Evolutionary conservation across 1,140 invertebrate genomes (phyloP).

Genomic region (Conus ventricosus): DNA sequence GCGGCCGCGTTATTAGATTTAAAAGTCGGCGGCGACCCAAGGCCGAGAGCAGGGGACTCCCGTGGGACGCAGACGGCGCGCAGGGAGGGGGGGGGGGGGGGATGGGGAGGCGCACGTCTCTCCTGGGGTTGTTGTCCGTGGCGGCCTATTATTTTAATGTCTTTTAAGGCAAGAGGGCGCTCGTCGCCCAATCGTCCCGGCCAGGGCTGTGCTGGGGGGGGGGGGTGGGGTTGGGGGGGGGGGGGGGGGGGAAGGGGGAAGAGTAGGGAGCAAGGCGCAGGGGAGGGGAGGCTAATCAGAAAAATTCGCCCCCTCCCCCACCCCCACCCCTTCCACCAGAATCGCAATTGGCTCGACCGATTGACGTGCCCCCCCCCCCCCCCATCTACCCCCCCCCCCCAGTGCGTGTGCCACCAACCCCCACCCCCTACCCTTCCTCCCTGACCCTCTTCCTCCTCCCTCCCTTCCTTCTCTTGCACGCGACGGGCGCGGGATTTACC

Average conservation of each 20-base stretch:
- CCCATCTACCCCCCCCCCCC: too few relatives aligned
- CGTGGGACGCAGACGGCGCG: neutral
- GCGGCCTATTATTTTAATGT: conserved; percentile 28
- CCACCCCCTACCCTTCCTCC: too few relatives aligned
- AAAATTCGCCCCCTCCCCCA: neutral
- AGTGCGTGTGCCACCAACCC: too few relatives aligned
- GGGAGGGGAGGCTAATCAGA: neutral
- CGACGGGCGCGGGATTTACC: neutral
- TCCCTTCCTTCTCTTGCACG: neutral
- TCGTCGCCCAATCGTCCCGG: neutral
- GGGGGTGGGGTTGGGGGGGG: too few relatives aligned
- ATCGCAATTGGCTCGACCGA: neutral
- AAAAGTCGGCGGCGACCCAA: conserved; percentile 16
- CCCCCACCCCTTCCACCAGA: neutral
- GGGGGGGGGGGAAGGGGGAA: too few relatives aligned
- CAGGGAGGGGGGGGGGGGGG: too few relatives aligned
- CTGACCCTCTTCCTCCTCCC: too few relatives aligned
- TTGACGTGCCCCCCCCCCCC: neutral
- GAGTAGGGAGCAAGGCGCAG: too few relatives aligned
- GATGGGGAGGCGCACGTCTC: too few relatives aligned
- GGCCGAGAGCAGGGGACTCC: conserved; percentile 4
- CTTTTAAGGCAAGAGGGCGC: conserved; percentile 17
- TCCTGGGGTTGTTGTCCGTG: too few relatives aligned
- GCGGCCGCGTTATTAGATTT: conserved; percentile 13
- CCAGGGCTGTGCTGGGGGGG: too few relatives aligned